Base-by-base conservation (phyloP, 2,888 invertebrate genomes). In the Girardia tigrina region DNA sequence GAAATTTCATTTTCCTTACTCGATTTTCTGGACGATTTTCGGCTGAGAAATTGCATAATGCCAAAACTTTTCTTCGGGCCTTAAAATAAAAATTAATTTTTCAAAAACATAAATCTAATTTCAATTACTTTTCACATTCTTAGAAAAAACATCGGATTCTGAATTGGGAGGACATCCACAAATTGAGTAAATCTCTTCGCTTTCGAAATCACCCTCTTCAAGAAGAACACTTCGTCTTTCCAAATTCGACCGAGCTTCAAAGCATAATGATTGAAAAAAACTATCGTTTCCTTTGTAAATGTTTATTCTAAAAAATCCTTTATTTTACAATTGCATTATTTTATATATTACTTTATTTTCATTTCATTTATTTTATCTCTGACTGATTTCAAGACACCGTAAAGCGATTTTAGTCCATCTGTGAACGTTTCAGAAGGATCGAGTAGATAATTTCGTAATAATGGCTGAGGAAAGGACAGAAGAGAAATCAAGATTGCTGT, bases 381-480 rank as follows among this genome's bases (percentile, higher is more conserved):
- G 23, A 56, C 8, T 6, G 8, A 56, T 56, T 23, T 56, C n/a
- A 56, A 16, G 2, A 56, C 56, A 20, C 56, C 56, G 23, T 56
- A 56, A 23, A 56, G n/a, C 2, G 56, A 56, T n/a, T 56, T 56
- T 16, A 56, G n/a, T 20, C 56, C 56, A 23, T 56, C 23, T n/a
- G 56, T 20, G 4, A 56, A 16, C 4, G 56, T 12, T 56, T 56
- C 56, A 8, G 56, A 56, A 16, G 56, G 56, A 2, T 56, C 56
- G n/a, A 56, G 56, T 56, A 56, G 23, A 56, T 56, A 56, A 23
- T 56, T 56, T 20, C 56, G 56, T 56, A 56, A 56, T 16, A 56
- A 56, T n/a, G 56, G 56, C 23, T 56, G 56, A 56, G 56, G 56
- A 56, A 56, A 56, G 4, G 56, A 56, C 23, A 56, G n/a, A 23